These are phyloP conservation scores for Halictus quadricinctus DNA, from an alignment of 2,888 invertebrate genomes.

Conservation along the genomic window DNA sequence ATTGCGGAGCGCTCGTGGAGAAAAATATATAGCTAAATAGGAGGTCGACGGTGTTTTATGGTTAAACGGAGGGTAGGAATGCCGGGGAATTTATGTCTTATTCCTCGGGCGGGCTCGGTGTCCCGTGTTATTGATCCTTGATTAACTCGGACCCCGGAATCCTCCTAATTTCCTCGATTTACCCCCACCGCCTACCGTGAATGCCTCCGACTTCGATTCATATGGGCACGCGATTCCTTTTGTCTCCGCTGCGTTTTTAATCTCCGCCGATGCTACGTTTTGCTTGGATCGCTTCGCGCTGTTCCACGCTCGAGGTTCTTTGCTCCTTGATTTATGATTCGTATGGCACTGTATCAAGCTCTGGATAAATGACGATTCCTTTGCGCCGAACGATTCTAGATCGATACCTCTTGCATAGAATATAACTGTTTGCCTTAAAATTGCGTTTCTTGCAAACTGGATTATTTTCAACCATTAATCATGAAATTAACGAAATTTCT, in stretches of 20 bases:
- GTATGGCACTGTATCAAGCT: background rate
- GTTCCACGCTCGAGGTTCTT: background rate
- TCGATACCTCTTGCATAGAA: background rate
- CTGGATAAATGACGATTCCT: background rate
- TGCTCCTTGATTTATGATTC: background rate
- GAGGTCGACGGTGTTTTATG: constrained; percentile 64
- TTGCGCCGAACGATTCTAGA: background rate
- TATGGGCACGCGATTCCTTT: background rate
- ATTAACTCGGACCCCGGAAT: constrained; percentile 57
- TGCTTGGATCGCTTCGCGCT: background rate
- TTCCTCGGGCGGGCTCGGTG: constrained; percentile 44
- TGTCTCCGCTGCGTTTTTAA: constrained; percentile 14
- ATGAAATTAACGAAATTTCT: too few species aligned
- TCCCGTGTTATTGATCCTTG: constrained; percentile 65
- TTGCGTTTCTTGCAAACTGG: too few species aligned
- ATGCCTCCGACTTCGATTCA: background rate
- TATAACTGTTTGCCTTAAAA: too few species aligned
- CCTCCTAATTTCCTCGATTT: constrained; percentile 40
- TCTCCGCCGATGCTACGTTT: background rate
- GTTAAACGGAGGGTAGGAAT: constrained; percentile 62
- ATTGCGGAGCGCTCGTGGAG: constrained; percentile 65
- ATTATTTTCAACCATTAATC: too few species aligned
- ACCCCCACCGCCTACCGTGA: background rate
- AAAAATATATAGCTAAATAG: constrained; percentile 72
- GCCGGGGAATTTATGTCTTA: constrained; percentile 66